Evolutionary conservation across 2,888 invertebrate species (phyloP).

Genomic region (Drosophila glabriapex): DNA sequence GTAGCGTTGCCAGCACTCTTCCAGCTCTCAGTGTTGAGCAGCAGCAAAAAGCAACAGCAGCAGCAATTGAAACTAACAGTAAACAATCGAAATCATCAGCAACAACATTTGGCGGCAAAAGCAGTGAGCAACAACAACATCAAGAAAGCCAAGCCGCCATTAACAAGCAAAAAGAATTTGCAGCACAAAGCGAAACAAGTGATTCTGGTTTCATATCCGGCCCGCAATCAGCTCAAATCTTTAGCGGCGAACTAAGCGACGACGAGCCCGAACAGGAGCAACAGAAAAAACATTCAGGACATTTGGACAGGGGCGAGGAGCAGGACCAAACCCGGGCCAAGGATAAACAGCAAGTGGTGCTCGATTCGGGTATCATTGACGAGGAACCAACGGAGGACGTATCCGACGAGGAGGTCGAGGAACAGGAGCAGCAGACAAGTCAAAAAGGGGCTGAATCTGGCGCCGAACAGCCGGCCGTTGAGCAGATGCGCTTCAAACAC

Average conservation of each 20-base stretch:
- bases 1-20: conserved; percentile 43
- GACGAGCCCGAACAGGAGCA: conserved; percentile 43
- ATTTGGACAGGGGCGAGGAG: conserved; percentile 18
- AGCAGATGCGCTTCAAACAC: conserved; percentile 88
- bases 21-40: conserved; percentile 71
- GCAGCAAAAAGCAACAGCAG: conserved; percentile 50
- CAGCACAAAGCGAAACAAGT: conserved; percentile 69
- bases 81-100: conserved; percentile 60
- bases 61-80: conserved; percentile 57
- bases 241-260: conserved; percentile 61
- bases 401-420: conserved; percentile 25
- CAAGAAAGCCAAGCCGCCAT: conserved; percentile 59
- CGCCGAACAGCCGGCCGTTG: conserved; percentile 50
- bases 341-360: conserved; percentile 40
- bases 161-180: conserved; percentile 68
- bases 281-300: conserved; percentile 29
- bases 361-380: conserved; percentile 66
- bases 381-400: conserved; percentile 46
- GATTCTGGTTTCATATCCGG: conserved; percentile 86
- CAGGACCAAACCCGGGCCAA: conserved; percentile 32
- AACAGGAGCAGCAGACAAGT: conserved; percentile 18
- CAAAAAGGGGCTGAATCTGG: conserved; percentile 36
- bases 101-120: conserved; percentile 64
- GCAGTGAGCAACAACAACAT: conserved; percentile 53
- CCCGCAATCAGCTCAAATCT: conserved; percentile 82